Percentiles rank a stretch among this genome's conserved stretches.
Conservation (phyloP, 2,113 vertebrate genomes). For the Ptyas mucosa region DNA sequence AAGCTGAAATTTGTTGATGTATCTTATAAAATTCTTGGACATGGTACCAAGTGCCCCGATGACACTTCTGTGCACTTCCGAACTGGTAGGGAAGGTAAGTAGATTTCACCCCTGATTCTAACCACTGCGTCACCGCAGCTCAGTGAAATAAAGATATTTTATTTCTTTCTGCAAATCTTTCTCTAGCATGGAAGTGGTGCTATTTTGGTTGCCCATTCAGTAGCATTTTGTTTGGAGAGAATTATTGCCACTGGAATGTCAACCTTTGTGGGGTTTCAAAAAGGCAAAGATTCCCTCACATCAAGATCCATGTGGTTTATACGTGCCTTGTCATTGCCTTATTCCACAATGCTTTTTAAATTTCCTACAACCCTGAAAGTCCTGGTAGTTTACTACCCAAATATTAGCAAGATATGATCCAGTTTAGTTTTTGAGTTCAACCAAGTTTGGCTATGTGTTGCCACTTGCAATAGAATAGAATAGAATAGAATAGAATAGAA, state of each 20-base stretch:
- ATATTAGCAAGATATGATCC: neutral
- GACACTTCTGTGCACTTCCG: too few species aligned
- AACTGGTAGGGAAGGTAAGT: too few species aligned
- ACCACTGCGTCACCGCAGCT: too few species aligned
- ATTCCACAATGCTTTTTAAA: neutral
- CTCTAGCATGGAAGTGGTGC: neutral
- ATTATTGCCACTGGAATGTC: neutral
- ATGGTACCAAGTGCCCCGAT: too few species aligned
- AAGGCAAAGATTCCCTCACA: neutral
- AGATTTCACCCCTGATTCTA: too few species aligned
- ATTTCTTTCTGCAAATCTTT: neutral
- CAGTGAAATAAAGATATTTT: neutral
- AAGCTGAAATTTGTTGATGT: too few species aligned
- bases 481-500: too few species aligned
- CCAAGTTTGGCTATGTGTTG: neutral
- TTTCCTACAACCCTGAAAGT: neutral
- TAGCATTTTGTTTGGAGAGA: neutral
- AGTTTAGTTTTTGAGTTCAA: neutral
- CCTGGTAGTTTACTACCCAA: neutral
- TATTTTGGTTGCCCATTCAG: neutral
- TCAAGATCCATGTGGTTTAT: neutral
- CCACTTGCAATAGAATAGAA: too few species aligned
- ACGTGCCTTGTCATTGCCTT: neutral
- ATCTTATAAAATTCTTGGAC: too few species aligned
- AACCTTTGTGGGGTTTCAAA: neutral